Evolutionary conservation across 2,797 vertebrate genomes (phyloP).

Genomic region (Lateolabrax maculatus): DNA sequence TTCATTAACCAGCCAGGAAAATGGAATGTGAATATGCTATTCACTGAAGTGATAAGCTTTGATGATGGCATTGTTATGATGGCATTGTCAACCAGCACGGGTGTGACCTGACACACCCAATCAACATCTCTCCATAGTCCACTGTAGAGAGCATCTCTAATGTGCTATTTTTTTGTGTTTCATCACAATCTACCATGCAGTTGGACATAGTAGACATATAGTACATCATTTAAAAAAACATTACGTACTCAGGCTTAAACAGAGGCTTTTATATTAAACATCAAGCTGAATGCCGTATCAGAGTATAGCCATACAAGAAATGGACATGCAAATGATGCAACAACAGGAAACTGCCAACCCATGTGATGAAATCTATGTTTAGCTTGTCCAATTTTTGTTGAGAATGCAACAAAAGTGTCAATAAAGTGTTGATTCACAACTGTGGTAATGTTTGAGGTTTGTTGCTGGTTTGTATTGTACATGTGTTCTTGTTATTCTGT

Average conservation of each 20-base stretch:
- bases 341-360: neutral
- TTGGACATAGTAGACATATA: neutral
- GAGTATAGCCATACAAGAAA: conserved; percentile 9
- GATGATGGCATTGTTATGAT: neutral
- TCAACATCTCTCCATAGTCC: neutral
- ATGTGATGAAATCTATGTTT: conserved; percentile 6
- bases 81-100: neutral
- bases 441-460: neutral
- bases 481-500: conserved; percentile 14
- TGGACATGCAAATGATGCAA: neutral
- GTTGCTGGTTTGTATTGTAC: neutral
- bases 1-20: neutral
- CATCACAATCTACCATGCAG: neutral
- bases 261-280: neutral
- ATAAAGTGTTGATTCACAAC: neutral
- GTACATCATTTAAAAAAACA: neutral
- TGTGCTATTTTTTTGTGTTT: neutral
- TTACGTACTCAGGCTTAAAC: neutral
- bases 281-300: neutral
- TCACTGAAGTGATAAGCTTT: neutral
- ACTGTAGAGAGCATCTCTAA: neutral
- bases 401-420: neutral
- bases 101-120: neutral
- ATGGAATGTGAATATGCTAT: neutral
- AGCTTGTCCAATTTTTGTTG: neutral